Evolutionary conservation across 2,797 vertebrate species (phyloP), one percentile per base, ranked within the genome.

Genomic region (Characodon lateralis): DNA sequence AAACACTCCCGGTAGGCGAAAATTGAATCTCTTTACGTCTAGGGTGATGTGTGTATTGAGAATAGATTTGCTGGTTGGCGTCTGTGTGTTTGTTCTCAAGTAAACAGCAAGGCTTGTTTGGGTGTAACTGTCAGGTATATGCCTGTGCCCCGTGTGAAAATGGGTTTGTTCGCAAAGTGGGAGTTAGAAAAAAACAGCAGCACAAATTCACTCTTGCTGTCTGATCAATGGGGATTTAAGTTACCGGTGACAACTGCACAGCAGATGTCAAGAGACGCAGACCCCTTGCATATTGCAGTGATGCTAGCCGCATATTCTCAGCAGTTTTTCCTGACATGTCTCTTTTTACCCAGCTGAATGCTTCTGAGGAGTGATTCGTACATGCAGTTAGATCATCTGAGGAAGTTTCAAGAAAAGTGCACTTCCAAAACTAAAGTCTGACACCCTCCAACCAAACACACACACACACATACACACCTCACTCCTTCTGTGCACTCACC

Each of bases 1-100:
- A 94, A 94, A 94, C 92, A 94, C 94, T 94, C 94, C 93, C 93
- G 91, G 92, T 93, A 94, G 94, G 94, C 92, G 92, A 94, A 94
- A 95, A 95, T 94, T 92, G 93, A 94, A 95, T 94, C 91, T 94
- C 94, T 94, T 95, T 95, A 94, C 92, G 92, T 94, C 93, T 94
- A 92, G 92, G 93, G 93, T 95, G 94, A 94, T 94, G 94, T 95
- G 94, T 95, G 94, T 93, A 94, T 94, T 95, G 94, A 95, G 94
- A 94, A 95, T 94, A 94, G 94, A 94, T 94, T 95, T 94, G 94
- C 92, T 93, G 93, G 91, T 94, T 93, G 93, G 91, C 91, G 77
- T 94, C 92, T 93, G 88, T 86, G 92, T 93, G 93, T 95, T 95
- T 95, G 94, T 95, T 94, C 94, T 94, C 92, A 73, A 93, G 93